Evolutionary conservation across 2,113 vertebrate species (phyloP).

Genomic region (Notiomystis cincta): DNA sequence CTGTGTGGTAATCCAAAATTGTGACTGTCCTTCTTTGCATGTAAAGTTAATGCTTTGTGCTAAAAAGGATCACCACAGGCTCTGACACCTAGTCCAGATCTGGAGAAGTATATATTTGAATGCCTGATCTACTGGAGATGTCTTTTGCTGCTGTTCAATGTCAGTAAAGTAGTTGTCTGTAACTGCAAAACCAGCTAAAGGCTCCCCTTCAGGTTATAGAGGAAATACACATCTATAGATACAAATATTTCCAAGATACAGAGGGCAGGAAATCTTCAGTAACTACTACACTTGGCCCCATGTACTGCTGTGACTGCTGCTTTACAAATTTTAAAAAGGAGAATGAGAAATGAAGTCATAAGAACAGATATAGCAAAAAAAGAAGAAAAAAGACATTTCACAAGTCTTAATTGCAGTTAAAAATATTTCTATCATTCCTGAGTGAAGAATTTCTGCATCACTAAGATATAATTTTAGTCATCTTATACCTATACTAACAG

Average conservation of each 20-base stretch:
- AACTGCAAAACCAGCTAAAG: neutral
- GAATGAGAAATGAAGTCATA: neutral
- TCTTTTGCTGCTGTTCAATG: neutral
- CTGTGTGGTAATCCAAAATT: neutral
- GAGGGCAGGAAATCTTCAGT: neutral
- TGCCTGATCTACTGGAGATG: neutral
- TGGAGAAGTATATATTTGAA: neutral
- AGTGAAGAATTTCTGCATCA: constrained; percentile 31
- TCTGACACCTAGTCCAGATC: neutral
- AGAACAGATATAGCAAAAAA: neutral
- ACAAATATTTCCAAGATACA: neutral
- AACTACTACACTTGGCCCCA: neutral
- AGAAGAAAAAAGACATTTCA: neutral
- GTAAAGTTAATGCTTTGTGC: neutral
- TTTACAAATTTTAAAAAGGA: neutral
- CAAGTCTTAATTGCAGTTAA: constrained; percentile 13
- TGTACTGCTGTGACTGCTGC: neutral
- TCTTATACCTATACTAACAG: constrained; percentile 5
- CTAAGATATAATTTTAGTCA: constrained; percentile 36
- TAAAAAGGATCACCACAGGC: neutral
- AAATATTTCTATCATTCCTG: neutral
- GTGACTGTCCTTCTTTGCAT: neutral
- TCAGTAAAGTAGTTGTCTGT: neutral
- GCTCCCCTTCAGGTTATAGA: neutral
- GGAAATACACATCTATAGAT: neutral